These are phyloP conservation scores for Zeuzera pyrina DNA, from an alignment of 2,888 invertebrate genomes.

Conservation along the genomic window DNA sequence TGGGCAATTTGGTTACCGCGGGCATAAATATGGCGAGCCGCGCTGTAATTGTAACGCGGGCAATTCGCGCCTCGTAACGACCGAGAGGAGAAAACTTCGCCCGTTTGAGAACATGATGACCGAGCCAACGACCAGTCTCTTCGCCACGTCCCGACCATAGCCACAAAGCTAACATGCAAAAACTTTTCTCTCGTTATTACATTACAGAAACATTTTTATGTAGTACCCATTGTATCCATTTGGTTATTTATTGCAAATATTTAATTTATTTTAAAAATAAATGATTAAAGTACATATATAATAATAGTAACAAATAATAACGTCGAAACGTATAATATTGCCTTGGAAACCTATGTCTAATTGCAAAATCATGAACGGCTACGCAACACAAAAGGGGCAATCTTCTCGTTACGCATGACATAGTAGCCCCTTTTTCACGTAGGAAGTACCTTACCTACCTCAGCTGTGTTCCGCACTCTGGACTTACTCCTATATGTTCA, in stretches of 20 bases:
- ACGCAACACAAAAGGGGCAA: slow-evolving; percentile 29
- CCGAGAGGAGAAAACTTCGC: slow-evolving; percentile 63
- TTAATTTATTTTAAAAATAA: background rate
- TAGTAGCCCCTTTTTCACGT: slow-evolving; percentile 17
- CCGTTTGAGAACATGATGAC: slow-evolving; percentile 53
- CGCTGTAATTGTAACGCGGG: slow-evolving; percentile 70
- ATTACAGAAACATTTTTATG: background rate
- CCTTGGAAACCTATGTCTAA: slow-evolving; percentile 24
- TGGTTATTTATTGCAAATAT: background rate
- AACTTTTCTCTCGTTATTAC: no score
- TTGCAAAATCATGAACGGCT: slow-evolving; percentile 22
- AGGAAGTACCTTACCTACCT: slow-evolving; percentile 20
- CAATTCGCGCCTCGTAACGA: slow-evolving; percentile 72
- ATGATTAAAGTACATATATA: no score
- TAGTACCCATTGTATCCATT: background rate
- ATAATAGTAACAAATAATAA: background rate
- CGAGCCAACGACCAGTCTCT: slow-evolving; percentile 25
- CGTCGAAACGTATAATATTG: slow-evolving; percentile 1
- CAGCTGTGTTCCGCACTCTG: slow-evolving; percentile 7
- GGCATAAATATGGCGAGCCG: slow-evolving; percentile 70
- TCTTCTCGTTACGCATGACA: slow-evolving; percentile 28
- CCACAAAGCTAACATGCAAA: no score
- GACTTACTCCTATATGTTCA: slow-evolving; percentile 8
- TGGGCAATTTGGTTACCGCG: slow-evolving; percentile 73
- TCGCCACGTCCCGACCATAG: no score